A percentile compares a stretch with the other conserved stretches of the same genome.
phyloP scores from a whole-genome alignment of 1,140 invertebrate species.

The Magallana gigas region DNA sequence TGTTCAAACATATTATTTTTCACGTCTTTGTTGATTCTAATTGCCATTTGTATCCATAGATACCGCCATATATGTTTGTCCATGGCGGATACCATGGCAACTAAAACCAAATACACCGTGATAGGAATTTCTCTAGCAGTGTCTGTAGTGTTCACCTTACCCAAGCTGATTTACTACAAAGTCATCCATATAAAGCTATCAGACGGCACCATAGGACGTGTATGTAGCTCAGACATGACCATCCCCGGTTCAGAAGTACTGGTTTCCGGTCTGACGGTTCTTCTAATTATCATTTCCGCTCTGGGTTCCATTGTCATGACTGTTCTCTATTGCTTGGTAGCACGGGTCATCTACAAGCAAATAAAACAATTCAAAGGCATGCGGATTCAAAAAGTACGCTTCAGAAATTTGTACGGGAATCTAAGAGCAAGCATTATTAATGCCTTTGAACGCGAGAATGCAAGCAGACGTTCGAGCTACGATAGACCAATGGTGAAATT shows the following conservation, averaged over 20 bases:
- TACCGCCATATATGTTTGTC: conserved; percentile 23
- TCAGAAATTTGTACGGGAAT: conserved; percentile 25
- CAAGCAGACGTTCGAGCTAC: neutral
- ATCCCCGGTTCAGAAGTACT: neutral
- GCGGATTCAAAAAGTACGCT: conserved; percentile 9
- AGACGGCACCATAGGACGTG: neutral
- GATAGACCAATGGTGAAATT: neutral
- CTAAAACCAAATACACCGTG: conserved; percentile 2
- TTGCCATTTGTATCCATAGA: conserved; percentile 18
- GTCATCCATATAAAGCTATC: neutral
- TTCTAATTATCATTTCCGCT: neutral
- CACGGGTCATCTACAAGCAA: conserved; percentile 7
- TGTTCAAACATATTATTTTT: neutral
- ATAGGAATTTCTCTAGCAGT: neutral
- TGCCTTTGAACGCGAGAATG: conserved; percentile 16
- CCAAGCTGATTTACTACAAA: conserved; percentile 13
- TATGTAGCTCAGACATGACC: conserved; percentile 20
- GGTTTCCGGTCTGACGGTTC: neutral
- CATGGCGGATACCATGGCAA: neutral
- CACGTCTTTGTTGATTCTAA: neutral
- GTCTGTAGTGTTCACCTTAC: neutral
- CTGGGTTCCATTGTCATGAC: neutral
- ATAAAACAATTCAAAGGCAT: conserved; percentile 3
- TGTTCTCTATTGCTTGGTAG: conserved; percentile 1
- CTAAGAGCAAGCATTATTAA: conserved; percentile 23